Evolutionary conservation across 2,113 vertebrate species (phyloP).

Genomic region (Anhinga anhinga): DNA sequence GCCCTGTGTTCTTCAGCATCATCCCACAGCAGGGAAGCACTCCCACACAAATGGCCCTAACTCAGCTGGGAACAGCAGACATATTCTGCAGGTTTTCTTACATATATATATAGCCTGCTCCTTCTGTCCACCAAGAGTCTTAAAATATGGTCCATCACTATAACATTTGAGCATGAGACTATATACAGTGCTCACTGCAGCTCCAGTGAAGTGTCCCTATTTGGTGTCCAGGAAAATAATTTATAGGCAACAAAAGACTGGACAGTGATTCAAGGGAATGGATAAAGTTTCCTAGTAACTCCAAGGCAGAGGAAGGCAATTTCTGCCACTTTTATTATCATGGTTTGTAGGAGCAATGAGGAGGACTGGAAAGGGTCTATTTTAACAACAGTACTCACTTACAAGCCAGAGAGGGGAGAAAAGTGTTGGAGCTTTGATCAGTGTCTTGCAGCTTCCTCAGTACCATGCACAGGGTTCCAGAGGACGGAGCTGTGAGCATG

Average conservation of each 20-base stretch:
- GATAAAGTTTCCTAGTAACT: background rate
- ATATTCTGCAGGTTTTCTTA: background rate
- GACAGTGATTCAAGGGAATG: background rate
- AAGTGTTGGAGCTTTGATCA: background rate
- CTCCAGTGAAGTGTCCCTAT: background rate
- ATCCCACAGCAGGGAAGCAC: background rate
- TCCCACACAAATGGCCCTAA: background rate
- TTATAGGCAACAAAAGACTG: background rate
- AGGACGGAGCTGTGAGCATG: fast-evolving
- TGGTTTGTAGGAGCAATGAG: background rate
- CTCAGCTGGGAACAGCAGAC: background rate
- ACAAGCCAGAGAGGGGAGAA: background rate
- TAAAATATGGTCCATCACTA: background rate
- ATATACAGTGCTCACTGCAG: fast-evolving
- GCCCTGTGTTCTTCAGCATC: background rate
- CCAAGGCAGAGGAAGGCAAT: background rate
- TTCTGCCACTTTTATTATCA: background rate
- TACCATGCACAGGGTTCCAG: fast-evolving
- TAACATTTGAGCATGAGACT: background rate
- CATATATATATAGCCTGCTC: background rate
- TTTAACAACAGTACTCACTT: background rate
- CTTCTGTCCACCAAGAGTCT: fast-evolving
- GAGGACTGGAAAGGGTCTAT: background rate
- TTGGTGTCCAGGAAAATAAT: background rate
- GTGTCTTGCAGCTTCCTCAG: background rate